Conservation (phyloP, 1,140 invertebrate genomes). For the Nylanderia fulva region DNA sequence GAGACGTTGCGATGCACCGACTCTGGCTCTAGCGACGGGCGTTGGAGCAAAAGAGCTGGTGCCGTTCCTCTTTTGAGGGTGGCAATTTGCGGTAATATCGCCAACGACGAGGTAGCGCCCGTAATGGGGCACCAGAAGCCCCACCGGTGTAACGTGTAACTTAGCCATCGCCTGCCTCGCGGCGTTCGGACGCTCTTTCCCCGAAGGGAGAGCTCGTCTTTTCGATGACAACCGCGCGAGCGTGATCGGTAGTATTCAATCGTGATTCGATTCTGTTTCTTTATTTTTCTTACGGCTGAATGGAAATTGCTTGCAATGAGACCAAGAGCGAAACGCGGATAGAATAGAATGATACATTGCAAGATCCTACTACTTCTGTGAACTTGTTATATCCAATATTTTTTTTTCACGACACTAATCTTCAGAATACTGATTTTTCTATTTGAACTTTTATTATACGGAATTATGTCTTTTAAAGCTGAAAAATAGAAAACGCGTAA, state of each 20-base stretch:
- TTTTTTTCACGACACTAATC: background rate
- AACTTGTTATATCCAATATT: background rate
- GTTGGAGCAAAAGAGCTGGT: conserved; percentile 65
- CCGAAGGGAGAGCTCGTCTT: conserved; percentile 60
- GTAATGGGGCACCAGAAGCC: conserved; percentile 80
- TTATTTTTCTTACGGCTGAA: background rate
- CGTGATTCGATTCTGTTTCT: conserved; percentile 5
- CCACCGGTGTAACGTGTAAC: conserved; percentile 73
- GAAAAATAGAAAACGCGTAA: background rate
- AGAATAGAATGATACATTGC: background rate
- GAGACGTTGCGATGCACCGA: conserved; percentile 75
- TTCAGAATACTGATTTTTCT: no score
- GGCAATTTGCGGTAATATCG: conserved; percentile 86
- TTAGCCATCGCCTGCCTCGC: conserved; percentile 63
- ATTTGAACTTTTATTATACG: no score
- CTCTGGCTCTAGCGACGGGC: conserved; percentile 72
- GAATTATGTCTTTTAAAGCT: background rate
- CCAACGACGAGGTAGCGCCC: conserved; percentile 83
- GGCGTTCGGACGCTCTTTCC: conserved; percentile 50
- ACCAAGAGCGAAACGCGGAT: background rate
- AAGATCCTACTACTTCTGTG: background rate
- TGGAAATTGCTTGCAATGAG: background rate
- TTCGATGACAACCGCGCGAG: conserved; percentile 73
- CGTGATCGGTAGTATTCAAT: conserved; percentile 58
- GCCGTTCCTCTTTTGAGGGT: conserved; percentile 84